Evolutionary conservation across 2,113 vertebrate species (phyloP), one percentile per base, ranked within the genome.

Genomic region (Oxygymnocypris stewartii): DNA sequence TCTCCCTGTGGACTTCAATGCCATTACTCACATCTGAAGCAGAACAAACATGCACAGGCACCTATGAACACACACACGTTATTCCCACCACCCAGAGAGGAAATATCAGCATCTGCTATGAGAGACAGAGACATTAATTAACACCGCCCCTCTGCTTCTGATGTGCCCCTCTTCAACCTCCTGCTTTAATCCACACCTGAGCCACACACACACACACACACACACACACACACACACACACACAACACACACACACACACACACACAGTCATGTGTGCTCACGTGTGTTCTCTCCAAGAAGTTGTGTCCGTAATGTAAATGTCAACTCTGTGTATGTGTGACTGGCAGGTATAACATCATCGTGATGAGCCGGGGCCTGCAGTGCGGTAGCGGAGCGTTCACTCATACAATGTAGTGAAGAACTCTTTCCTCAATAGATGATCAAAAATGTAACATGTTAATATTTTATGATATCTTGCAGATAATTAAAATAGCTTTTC

Each of bases 111-210:
- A 85, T 78, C 82, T 57, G 37, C n/a, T 75, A 47, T 71, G 37
- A 51, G 40, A 63, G 86, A 77, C 75, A 81, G 81, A 81, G 88
- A 88, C 49, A 89, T 93, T 93, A 94, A 94, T 94, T 94, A 95
- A 94, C 93, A 90, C 88, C 87, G 23, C 67, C 90, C 91, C 88
- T 88, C 69, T 89, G 80, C 91, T 83, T 74, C 89, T 89, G 86
- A 88, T 84, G 85, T 86, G 90, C 86, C 90, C 92, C 92, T 89
- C 92, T 20, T 79, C 90, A 90, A 89, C 90, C 90, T 88, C 87
- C 84, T 84, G 5, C 88, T 86, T 90, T 93, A 91, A 93, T 94
- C 92, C 92, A 91, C 92, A 94, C 92, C 93, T 93, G 91, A 88
- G 91, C 88, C 91, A 82, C 63, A 84, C 65, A 51, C 51, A 51